Evolutionary conservation across 2,113 vertebrate genomes (phyloP).

Genomic region (Ictidomys tridecemlineatus): DNA sequence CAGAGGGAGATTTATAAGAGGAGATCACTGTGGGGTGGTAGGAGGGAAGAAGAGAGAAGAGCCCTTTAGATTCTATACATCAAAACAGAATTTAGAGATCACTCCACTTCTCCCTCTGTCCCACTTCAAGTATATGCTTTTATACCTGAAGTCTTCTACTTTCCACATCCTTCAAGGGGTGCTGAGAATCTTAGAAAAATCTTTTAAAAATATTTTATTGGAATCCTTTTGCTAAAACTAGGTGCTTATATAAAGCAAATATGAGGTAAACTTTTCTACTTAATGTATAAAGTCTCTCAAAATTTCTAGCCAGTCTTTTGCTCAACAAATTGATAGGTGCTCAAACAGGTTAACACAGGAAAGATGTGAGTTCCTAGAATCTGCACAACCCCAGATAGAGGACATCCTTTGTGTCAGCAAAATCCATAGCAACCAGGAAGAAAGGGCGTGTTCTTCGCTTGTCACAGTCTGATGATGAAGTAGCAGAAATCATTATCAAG

Average conservation of each 20-base stretch:
- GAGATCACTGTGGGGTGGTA: neutral
- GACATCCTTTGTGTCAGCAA: neutral
- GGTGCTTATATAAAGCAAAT: neutral
- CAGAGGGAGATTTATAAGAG: neutral
- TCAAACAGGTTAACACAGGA: neutral
- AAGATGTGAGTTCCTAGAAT: neutral
- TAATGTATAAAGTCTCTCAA: neutral
- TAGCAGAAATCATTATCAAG: neutral
- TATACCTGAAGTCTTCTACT: neutral
- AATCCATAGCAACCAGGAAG: neutral
- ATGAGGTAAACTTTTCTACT: neutral
- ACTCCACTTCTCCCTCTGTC: neutral
- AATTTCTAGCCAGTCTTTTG: neutral
- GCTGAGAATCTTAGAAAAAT: neutral
- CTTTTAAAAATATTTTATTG: neutral
- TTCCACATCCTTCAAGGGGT: neutral
- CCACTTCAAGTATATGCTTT: neutral
- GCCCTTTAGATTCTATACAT: neutral
- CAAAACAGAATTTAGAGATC: neutral
- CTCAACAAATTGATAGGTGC: neutral
- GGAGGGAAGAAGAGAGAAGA: neutral
- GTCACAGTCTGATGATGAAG: neutral
- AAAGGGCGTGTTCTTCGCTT: neutral
- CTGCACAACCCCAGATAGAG: neutral
- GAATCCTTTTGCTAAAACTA: neutral